Conservation (phyloP, 2,797 vertebrate genomes). For the Tinamus major region DNA sequence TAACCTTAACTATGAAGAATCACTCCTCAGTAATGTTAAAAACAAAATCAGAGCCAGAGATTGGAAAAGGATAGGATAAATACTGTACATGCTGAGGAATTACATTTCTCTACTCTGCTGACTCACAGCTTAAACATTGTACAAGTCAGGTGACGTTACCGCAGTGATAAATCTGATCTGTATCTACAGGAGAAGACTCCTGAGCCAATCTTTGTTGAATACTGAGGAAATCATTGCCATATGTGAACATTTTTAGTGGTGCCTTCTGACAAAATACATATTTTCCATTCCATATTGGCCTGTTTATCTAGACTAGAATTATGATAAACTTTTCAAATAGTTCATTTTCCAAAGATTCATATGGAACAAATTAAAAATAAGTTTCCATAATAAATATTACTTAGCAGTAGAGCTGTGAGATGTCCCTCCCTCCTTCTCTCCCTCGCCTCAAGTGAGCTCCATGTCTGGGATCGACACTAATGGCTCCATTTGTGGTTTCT, state of each 20-base stretch:
- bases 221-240: slow-evolving; percentile 73
- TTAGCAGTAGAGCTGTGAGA: slow-evolving; percentile 22
- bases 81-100: slow-evolving; percentile 27
- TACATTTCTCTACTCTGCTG: slow-evolving; percentile 19
- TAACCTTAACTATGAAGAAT: slow-evolving; percentile 52
- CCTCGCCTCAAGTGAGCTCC: not conserved
- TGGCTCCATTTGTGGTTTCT: not conserved
- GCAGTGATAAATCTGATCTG: slow-evolving; percentile 60
- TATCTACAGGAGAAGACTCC: slow-evolving; percentile 51
- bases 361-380: slow-evolving; percentile 69
- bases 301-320: slow-evolving; percentile 73
- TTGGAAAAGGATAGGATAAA: slow-evolving; percentile 31
- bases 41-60: slow-evolving; percentile 24
- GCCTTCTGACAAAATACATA: slow-evolving; percentile 60
- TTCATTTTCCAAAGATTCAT: slow-evolving; percentile 49
- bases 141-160: slow-evolving; percentile 61
- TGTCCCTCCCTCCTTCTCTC: not conserved
- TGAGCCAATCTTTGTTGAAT: slow-evolving; percentile 61
- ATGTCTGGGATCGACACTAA: not conserved
- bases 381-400: slow-evolving; percentile 68
- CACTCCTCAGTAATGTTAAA: slow-evolving; percentile 42
- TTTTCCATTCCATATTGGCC: slow-evolving; percentile 71
- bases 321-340: slow-evolving; percentile 63
- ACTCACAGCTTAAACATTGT: slow-evolving; percentile 34
- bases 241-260: slow-evolving; percentile 67